Evolutionary conservation across 2,113 vertebrate species (phyloP).

Genomic region (Leuciscus idus): DNA sequence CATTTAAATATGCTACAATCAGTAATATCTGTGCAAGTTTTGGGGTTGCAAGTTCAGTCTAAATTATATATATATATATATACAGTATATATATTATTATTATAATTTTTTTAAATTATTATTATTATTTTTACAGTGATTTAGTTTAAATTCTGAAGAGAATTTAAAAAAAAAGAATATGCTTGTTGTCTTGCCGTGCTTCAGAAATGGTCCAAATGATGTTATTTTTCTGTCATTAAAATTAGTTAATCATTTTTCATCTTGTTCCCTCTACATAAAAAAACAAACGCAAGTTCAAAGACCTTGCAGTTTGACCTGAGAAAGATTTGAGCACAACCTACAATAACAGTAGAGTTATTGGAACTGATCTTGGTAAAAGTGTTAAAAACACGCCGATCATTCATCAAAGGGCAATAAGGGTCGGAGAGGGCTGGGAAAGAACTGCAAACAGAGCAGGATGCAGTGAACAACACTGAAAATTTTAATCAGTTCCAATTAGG

Average conservation of each 20-base stretch:
- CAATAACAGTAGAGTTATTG: neutral
- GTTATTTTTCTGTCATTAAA: neutral
- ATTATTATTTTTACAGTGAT: too few relatives aligned
- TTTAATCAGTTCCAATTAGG: conserved; percentile 39
- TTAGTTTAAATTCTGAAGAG: too few relatives aligned
- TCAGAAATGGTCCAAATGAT: neutral
- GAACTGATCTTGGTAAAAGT: neutral
- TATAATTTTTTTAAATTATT: too few relatives aligned
- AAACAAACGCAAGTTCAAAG: neutral
- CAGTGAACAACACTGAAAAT: neutral
- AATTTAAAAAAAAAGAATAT: too few relatives aligned
- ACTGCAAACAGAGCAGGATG: neutral
- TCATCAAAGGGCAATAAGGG: neutral
- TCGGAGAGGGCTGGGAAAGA: neutral
- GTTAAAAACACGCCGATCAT: neutral
- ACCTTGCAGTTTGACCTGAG: neutral
- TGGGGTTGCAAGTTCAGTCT: too few relatives aligned
- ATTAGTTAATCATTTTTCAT: too few relatives aligned
- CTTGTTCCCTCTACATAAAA: neutral
- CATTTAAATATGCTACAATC: too few relatives aligned
- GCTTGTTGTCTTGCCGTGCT: neutral
- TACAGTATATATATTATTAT: too few relatives aligned
- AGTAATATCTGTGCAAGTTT: too few relatives aligned
- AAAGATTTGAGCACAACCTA: neutral
- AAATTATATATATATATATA: too few relatives aligned